phyloP scores from a whole-genome alignment of 2,113 vertebrate species.

The Falco punctatus region DNA sequence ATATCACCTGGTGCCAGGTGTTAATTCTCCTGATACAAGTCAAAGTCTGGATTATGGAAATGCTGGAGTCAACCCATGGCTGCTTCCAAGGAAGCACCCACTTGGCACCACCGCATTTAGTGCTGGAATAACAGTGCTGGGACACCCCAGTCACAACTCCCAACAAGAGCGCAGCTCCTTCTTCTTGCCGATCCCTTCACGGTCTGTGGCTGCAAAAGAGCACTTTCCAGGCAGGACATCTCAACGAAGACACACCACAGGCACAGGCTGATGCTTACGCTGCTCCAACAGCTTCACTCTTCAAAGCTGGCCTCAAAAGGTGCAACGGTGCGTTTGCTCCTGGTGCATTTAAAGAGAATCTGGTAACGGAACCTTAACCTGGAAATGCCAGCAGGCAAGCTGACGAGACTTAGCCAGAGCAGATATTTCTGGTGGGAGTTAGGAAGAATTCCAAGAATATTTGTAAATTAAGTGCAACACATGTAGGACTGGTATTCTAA shows the following conservation, averaged over 20 bases:
- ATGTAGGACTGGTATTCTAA: not conserved
- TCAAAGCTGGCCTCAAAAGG: not conserved
- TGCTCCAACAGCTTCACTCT: not conserved
- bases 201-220: not conserved
- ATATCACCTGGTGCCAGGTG: not conserved
- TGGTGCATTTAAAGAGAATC: not conserved
- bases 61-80: not conserved
- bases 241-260: not conserved
- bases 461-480: not conserved
- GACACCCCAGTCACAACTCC: not conserved
- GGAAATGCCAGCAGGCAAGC: not conserved
- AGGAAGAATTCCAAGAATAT: not conserved
- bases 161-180: not conserved
- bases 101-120: rapidly evolving
- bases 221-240: not conserved
- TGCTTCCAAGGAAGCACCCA: not conserved
- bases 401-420: not conserved
- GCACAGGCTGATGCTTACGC: not conserved
- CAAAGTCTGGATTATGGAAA: not conserved
- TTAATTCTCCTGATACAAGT: not conserved
- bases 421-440: not conserved
- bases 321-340: not conserved
- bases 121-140: not conserved
- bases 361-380: not conserved
- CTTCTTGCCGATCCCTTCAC: not conserved